Conservation (phyloP, 2,113 vertebrate genomes). For the Sorex araneus region DNA sequence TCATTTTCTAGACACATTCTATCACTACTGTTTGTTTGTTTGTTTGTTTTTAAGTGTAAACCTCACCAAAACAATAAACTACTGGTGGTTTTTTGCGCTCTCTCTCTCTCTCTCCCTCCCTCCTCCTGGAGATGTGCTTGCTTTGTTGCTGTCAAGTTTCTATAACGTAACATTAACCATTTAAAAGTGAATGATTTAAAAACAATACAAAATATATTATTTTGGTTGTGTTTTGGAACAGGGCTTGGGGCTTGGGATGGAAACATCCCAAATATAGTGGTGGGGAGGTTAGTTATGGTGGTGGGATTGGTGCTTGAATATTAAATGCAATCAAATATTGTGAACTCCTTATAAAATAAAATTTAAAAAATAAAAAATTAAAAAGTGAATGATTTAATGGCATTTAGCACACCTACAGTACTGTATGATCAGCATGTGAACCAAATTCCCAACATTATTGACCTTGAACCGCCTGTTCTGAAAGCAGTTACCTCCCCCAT, state of each 20-base stretch:
- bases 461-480: constrained; percentile 40
- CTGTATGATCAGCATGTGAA: not conserved
- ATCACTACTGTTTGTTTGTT: not conserved
- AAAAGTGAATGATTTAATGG: too few relatives aligned
- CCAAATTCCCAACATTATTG: constrained; percentile 44
- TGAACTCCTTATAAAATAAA: too few relatives aligned
- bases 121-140: not conserved
- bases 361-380: too few relatives aligned
- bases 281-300: too few relatives aligned
- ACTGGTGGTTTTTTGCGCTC: not conserved
- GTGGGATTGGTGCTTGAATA: too few relatives aligned
- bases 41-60: constrained; percentile 38
- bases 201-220: too few relatives aligned
- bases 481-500: not conserved
- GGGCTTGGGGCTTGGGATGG: too few relatives aligned
- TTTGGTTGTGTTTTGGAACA: too few relatives aligned
- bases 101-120: constrained; percentile 5
- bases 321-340: too few relatives aligned
- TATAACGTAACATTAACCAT: constrained; percentile 41
- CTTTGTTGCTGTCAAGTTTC: constrained; percentile 31
- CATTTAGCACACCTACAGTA: constrained; percentile 3
- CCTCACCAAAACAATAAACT: not conserved
- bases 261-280: too few relatives aligned
- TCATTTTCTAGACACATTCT: constrained; percentile 33
- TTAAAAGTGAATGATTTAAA: constrained; percentile 24